phyloP scores from a whole-genome alignment of 2,888 invertebrate genomes.

The Pammene fasciana region DNA sequence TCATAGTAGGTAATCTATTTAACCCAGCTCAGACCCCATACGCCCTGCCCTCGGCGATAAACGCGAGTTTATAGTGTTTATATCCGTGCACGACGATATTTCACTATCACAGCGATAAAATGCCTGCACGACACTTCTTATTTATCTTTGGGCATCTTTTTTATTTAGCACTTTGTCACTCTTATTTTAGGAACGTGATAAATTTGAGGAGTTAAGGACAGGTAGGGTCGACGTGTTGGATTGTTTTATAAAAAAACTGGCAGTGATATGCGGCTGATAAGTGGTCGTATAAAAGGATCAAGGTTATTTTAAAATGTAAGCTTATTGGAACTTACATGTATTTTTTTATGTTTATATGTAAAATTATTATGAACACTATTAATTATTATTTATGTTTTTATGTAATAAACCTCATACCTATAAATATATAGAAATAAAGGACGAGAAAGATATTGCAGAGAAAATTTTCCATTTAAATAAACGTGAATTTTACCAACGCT shows the following conservation, averaged over 20 bases:
- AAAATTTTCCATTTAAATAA: too few relatives aligned
- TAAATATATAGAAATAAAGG: too few relatives aligned
- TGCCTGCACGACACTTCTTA: slow-evolving; percentile 57
- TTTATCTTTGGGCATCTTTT: slow-evolving; percentile 73
- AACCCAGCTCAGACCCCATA: slow-evolving; percentile 25
- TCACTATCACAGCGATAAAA: slow-evolving; percentile 74
- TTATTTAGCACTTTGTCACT: slow-evolving; percentile 75
- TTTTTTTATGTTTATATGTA: too few relatives aligned
- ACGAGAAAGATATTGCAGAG: too few relatives aligned
- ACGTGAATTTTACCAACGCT: too few relatives aligned
- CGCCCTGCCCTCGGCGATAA: slow-evolving; percentile 1
- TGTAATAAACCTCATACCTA: too few relatives aligned
- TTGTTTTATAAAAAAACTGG: slow-evolving; percentile 12
- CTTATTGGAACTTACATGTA: neutral
- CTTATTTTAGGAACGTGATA: slow-evolving; percentile 75
- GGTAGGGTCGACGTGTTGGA: slow-evolving; percentile 28
- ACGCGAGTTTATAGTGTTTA: slow-evolving; percentile 29
- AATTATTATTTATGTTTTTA: too few relatives aligned
- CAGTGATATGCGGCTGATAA: slow-evolving; percentile 11
- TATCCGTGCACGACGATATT: slow-evolving; percentile 73
- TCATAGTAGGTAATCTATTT: too few relatives aligned
- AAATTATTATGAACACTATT: too few relatives aligned
- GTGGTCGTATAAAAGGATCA: slow-evolving; percentile 2
- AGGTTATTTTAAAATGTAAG: neutral
- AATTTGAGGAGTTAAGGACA: slow-evolving; percentile 49